Evolutionary conservation across 2,888 invertebrate species (phyloP), one percentile per base, ranked within the genome.

Genomic region (Lathronympha strigana): DNA sequence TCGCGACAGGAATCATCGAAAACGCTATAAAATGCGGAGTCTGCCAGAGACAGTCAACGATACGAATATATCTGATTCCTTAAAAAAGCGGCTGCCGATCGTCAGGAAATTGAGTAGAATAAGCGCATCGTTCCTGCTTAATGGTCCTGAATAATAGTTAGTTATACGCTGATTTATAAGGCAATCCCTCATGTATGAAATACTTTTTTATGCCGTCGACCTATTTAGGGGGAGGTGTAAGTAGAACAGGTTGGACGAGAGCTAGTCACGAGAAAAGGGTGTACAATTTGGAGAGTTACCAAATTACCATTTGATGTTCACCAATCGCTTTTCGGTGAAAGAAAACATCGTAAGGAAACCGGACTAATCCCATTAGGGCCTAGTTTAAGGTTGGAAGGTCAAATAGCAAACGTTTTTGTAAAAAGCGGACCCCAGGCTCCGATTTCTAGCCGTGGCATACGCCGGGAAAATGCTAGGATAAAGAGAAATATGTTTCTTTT

Each of bases 21-120:
- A 9, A 9, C 17, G 15, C 3, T 15, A 17, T 40, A 40, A 40
- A 9, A 11, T 33, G 43, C 11, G 43, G 1, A 17, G 17, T 43
- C 43, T 43, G 13, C 11, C 2, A 1, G 13, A 1, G 13, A 4
- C 19, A 19, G 21, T 19, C 21, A 9, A 4, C 1, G 43, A 11
- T 11, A 19, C 43, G 6, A 43, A 40, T 40, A 63, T 63, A 63
- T 63, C 33, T 58, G 63, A 51, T 64, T 66, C 60, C 60, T 43
- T 61, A 61, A 66, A 66, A 66, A 66, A 61, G 25, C 47, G 58
- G 58, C 60, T 60, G 60, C 47, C 64, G 66, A 64, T 60, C 55
- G 49, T 63, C 60, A 66, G 66, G 66, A 66, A 66, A 66, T 66
- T 66, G 66, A 61, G 47, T 66, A 61, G 66, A 61, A 66, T 66